Base-by-base conservation (phyloP, 2,888 invertebrate genomes). In the Tenthredo notha region DNA sequence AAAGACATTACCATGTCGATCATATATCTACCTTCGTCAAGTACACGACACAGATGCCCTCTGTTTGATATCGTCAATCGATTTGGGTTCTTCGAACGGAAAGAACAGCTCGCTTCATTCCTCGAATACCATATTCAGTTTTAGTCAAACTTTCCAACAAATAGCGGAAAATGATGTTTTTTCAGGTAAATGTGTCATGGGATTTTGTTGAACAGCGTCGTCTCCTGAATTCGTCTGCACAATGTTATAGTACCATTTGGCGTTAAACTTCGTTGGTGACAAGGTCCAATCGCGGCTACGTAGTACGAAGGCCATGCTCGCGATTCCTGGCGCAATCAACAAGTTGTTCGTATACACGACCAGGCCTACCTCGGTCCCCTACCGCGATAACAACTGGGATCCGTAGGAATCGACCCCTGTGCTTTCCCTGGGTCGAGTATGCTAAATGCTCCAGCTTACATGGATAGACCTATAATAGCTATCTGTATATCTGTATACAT, bases 371-470 rank as follows among this genome's bases (percentile, higher is more conserved):
- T 37, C 67, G 33, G 61, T 80, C 50, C 58, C 80, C 58, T 80
- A 40, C 58, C 58, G 80, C 80, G 80, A 80, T 80, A 80, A 54
- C 74, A 58, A 74, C 75, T 54, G 77, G 58, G 37, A 58, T 21
- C 80, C 21, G 80, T 80, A 80, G 58, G 40, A 80, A 80, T 40
- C 58, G 80, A 80, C 80, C 80, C 80, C 80, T 61, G 54, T 61
- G 47, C 65, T 40, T 77, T 84, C 75, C 65, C 47, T 74, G 25
- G 54, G 74, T 25, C 74, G 74, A 74, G 84, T 74, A 84, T 84
- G 84, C 84, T 86, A 84, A 70, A 80, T 82, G 67, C 72, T 65
- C 40, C 70, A 74, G 80, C 70, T 84, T 47, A 85, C 40, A 54
- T 43, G 40, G 47, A 47, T 29, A 65, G 21, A 40, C 37, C 67